Evolutionary conservation across 2,888 invertebrate genomes (phyloP).

Genomic region (Zygogramma bicolorata): DNA sequence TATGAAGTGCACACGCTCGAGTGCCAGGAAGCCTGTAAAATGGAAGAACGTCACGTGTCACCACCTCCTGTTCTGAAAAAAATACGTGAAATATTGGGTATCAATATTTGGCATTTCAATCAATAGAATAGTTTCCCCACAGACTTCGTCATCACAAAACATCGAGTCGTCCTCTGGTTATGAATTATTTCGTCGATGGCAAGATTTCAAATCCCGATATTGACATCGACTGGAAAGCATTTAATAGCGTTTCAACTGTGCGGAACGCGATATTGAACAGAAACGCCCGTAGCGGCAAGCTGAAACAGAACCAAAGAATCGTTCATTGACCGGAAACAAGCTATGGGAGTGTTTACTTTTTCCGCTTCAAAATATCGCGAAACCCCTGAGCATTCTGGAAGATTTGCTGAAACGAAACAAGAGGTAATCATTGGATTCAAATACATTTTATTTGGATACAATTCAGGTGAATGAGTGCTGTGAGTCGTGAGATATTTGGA

Average conservation of each 20-base stretch:
- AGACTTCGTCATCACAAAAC: background rate
- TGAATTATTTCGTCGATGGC: background rate
- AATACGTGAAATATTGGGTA: too few species aligned
- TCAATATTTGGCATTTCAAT: background rate
- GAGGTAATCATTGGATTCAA: constrained; percentile 32
- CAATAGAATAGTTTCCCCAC: background rate
- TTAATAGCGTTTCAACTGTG: constrained; percentile 34
- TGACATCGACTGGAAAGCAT: constrained; percentile 23
- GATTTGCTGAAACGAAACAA: constrained; percentile 26
- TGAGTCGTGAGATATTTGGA: background rate
- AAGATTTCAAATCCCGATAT: constrained; percentile 8
- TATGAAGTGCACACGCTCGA: too few species aligned
- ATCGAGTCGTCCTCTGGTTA: background rate
- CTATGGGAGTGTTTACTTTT: constrained; percentile 49
- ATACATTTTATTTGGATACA: constrained; percentile 17
- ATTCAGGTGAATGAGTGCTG: background rate
- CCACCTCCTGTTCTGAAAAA: too few species aligned
- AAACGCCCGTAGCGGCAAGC: constrained; percentile 43
- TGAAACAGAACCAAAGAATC: constrained; percentile 52
- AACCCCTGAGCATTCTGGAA: constrained; percentile 40
- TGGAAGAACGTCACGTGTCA: too few species aligned
- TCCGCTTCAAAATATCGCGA: constrained; percentile 48
- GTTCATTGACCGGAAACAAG: constrained; percentile 54
- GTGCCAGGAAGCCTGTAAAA: too few species aligned
- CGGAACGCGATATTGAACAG: constrained; percentile 48